Percentiles rank a stretch among this genome's conserved stretches.
Conservation (phyloP, 2,113 vertebrate genomes). For the Vombatus ursinus region DNA sequence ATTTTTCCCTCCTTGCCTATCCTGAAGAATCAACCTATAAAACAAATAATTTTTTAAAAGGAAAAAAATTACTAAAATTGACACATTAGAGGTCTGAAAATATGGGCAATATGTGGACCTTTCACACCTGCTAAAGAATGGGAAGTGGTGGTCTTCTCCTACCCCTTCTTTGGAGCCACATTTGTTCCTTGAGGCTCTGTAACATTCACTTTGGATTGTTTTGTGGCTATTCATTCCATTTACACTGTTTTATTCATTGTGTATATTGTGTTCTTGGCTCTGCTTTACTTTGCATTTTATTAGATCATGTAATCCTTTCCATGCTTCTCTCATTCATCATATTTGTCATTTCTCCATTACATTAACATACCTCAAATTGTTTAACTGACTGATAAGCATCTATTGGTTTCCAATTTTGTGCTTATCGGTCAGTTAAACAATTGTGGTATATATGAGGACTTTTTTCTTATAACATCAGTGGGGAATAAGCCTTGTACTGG, state of each 20-base stretch:
- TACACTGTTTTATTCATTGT: background rate
- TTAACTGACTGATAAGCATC: background rate
- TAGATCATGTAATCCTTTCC: background rate
- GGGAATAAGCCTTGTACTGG: background rate
- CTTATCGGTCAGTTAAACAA: background rate
- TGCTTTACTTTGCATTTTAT: background rate
- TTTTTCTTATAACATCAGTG: background rate
- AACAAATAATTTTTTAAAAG: background rate
- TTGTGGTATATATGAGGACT: background rate
- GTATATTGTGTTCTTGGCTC: background rate
- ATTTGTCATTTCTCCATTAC: background rate
- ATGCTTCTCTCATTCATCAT: background rate
- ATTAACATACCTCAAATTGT: background rate
- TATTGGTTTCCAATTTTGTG: background rate
- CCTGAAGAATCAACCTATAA: background rate
- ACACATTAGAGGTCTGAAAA: background rate
- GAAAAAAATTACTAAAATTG: background rate
- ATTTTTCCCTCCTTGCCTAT: background rate
- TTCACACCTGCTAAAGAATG: background rate
- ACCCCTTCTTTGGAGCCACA: background rate
- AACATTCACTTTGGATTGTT: background rate
- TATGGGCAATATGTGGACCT: background rate
- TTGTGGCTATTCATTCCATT: background rate
- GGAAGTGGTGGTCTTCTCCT: background rate
- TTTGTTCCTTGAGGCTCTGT: background rate